A percentile compares a stretch with the other conserved stretches of the same genome.
Conservation (phyloP, 2,888 invertebrate genomes). For the Drosophila lutescens region DNA sequence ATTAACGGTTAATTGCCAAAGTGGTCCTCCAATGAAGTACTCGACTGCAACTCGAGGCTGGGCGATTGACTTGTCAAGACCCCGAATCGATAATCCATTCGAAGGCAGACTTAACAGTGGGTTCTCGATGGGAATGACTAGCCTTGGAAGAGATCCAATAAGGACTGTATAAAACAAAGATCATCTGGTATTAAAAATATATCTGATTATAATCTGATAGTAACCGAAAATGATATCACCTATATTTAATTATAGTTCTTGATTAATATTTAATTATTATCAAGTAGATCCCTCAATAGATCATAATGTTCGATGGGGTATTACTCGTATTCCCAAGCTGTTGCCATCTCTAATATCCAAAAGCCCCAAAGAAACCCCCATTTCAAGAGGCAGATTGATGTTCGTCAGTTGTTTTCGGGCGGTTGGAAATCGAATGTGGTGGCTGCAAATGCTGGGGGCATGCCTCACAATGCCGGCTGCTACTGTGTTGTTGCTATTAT, state of each 20-base stretch:
- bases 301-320: too few species aligned
- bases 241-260: too few species aligned
- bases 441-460: conserved; percentile 27
- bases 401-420: conserved; percentile 35
- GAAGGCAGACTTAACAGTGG: background rate
- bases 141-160: too few species aligned
- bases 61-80: conserved; percentile 39
- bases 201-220: too few species aligned
- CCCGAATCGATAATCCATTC: conserved; percentile 23
- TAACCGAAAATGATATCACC: too few species aligned
- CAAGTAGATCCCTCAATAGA: too few species aligned
- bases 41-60: conserved; percentile 34
- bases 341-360: background rate
- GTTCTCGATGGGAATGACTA: background rate
- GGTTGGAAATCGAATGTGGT: conserved; percentile 21
- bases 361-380: background rate
- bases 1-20: conserved; percentile 62
- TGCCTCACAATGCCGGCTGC: conserved; percentile 16
- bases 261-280: too few species aligned
- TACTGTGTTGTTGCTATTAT: conserved; percentile 23
- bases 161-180: too few species aligned
- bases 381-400: conserved; percentile 17
- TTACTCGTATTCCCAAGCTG: too few species aligned
- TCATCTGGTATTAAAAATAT: too few species aligned
- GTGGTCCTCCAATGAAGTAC: conserved; percentile 34